Evolutionary conservation across 2,888 invertebrate species (phyloP).

Genomic region (Drosophila imparisetae): DNA sequence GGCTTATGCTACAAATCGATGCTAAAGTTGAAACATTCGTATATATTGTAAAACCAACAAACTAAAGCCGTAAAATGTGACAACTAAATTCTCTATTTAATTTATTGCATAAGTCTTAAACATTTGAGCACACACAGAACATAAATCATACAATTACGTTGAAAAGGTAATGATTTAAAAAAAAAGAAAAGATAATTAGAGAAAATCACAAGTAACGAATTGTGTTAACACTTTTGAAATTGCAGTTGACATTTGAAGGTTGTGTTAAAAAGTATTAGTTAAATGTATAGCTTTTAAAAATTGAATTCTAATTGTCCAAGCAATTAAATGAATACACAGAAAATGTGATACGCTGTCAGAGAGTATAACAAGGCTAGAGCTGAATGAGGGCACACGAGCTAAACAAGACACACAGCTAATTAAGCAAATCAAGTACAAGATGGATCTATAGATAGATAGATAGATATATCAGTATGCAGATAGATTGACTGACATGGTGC

Average conservation of each 20-base stretch:
- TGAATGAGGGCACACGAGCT: slow-evolving; percentile 46
- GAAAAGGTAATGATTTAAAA: slow-evolving; percentile 8
- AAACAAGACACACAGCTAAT: slow-evolving; percentile 54
- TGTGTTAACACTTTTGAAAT: neutral
- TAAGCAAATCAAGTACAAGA: slow-evolving; percentile 76
- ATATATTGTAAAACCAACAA: slow-evolving; percentile 27
- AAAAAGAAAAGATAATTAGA: neutral
- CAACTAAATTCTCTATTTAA: slow-evolving; percentile 56
- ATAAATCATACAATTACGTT: slow-evolving; percentile 66
- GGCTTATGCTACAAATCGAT: slow-evolving; percentile 48
- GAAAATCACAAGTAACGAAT: neutral
- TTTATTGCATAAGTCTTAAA: slow-evolving; percentile 52
- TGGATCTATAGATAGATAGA: slow-evolving; percentile 60
- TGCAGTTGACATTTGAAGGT: neutral
- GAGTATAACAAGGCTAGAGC: slow-evolving; percentile 24
- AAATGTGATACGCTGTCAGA: slow-evolving; percentile 4
- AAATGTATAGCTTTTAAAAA: neutral
- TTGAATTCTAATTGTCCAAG: neutral
- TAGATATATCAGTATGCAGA: slow-evolving; percentile 34
- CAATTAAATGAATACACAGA: slow-evolving; percentile 10
- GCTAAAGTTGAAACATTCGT: slow-evolving; percentile 45
- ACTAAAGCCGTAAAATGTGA: slow-evolving; percentile 45
- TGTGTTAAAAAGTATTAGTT: neutral
- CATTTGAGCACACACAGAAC: slow-evolving; percentile 19
- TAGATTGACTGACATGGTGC: slow-evolving; percentile 63